Base-by-base conservation (phyloP, 2,113 vertebrate species). In the Triplophysa tibetana region DNA sequence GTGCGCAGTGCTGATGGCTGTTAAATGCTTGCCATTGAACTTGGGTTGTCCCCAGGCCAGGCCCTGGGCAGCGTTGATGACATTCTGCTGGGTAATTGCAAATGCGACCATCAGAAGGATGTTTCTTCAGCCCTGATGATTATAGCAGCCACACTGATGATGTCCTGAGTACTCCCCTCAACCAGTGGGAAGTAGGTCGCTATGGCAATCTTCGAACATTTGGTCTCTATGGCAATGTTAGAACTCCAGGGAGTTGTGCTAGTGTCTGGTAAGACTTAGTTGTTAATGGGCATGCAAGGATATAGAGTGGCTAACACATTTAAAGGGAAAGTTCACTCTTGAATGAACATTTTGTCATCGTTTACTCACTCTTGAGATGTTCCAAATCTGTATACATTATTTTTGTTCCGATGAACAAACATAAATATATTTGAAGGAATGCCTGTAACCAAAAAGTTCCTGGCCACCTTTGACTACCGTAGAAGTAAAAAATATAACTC, bases 21-120 rank as follows among this genome's bases (percentile, higher is more conserved):
- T 84, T 84, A 82, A 82, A 84, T 67, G 79, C 29, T 16, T 74
- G 65, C 65, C 76, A 78, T 77, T 84, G 79, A 84, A 84, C 83
- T 81, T 78, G 66, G 76, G 29, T 48, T 74, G 70, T 82, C 83
- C 80, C 82, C 77, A 21, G 83, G 83, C 80, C 83, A 79, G 43
- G 77, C 81, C 80, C 70, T 68, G 79, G 61, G 65, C 56, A 23
- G 54, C 29, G 61, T 63, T 76, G 80, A 82, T 79, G 80, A 82
- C 80, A 79, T 74, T 74, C 80, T 76, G 77, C 80, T 81, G 80
- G 79, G 65, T 79, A 81, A 81, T 84, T 82, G 76, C 19, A 11
- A 79, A 68, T 70, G 67, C 5, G 65, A 58, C 76, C 76, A 76
- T 82, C 60, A 70, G 76, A 84, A 84, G 80, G 83, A 84, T 77